Evolutionary conservation across 2,797 vertebrate species (phyloP).

Genomic region (Loriculus beryllinus): DNA sequence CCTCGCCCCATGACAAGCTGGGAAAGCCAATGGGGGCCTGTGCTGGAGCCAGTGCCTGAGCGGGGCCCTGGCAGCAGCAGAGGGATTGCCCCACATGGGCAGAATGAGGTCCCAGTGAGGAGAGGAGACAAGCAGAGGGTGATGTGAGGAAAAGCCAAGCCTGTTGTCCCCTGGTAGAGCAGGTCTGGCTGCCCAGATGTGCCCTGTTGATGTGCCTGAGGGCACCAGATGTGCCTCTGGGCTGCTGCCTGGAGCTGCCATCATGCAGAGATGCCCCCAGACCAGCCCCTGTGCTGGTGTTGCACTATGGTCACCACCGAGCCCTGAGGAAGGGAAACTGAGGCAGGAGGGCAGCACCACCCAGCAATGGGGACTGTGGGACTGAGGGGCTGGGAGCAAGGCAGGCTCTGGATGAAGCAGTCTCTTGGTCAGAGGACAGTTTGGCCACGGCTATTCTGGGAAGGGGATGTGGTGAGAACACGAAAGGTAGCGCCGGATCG

Average conservation of each 20-base stretch:
- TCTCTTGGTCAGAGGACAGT: not conserved
- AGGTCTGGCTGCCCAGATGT: not conserved
- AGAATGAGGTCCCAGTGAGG: fast-evolving
- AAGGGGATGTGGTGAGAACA: not conserved
- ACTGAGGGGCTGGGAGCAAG: fast-evolving
- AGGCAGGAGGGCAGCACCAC: not conserved
- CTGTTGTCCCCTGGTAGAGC: not conserved
- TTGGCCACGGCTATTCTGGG: fast-evolving
- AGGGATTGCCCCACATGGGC: not conserved
- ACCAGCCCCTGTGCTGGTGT: fast-evolving
- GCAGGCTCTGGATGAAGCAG: fast-evolving
- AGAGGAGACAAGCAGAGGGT: fast-evolving
- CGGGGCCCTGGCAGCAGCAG: not conserved
- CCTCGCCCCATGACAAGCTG: not conserved
- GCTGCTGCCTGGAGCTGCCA: not conserved
- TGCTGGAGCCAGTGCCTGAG: not conserved
- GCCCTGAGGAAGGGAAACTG: not conserved
- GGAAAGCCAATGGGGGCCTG: constrained; percentile 17
- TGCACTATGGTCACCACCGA: fast-evolving
- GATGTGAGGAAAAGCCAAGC: fast-evolving
- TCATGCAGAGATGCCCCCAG: not conserved
- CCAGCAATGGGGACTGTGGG: fast-evolving
- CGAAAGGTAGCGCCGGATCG: not conserved
- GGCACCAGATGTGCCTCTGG: not conserved
- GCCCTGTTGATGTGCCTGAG: not conserved